phyloP scores from a whole-genome alignment of 2,888 invertebrate genomes.

The Iphiclides podalirius region DNA sequence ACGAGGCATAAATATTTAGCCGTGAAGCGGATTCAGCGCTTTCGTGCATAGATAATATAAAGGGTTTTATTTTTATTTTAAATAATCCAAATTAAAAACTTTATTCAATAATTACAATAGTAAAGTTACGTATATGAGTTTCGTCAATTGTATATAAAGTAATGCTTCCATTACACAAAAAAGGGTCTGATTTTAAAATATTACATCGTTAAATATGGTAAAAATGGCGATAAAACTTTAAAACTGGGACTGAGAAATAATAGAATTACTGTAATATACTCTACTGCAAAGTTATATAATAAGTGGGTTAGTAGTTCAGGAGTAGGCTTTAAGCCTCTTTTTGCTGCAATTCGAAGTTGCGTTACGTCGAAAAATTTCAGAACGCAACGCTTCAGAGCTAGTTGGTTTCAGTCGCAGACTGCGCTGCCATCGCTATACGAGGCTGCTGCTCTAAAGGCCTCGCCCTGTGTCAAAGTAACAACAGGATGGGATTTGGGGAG shows the following conservation, averaged over 20 bases:
- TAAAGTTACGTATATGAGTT: no score
- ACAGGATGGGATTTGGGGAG: conserved; percentile 25
- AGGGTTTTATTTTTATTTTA: neutral
- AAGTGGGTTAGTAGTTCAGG: conserved; percentile 16
- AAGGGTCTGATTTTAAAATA: neutral
- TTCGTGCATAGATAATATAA: conserved; percentile 13
- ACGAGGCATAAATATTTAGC: conserved; percentile 33
- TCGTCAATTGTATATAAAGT: no score
- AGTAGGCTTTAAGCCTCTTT: conserved; percentile 14
- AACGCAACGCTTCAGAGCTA: conserved; percentile 46
- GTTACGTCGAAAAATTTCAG: conserved; percentile 32
- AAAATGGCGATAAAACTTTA: no score
- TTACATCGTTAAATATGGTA: no score
- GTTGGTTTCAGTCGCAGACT: conserved; percentile 43
- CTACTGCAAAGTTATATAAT: conserved; percentile 12
- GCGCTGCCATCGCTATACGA: conserved; percentile 35
- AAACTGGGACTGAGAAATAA: no score
- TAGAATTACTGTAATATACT: neutral
- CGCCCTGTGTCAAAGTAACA: conserved; percentile 27
- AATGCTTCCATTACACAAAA: no score
- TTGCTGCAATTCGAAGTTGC: neutral
- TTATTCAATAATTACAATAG: neutral
- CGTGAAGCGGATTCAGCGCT: conserved; percentile 49
- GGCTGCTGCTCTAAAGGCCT: conserved; percentile 28
- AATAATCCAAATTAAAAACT: neutral